phyloP scores from a whole-genome alignment of 2,797 vertebrate genomes.

The Pteropus rufus region DNA sequence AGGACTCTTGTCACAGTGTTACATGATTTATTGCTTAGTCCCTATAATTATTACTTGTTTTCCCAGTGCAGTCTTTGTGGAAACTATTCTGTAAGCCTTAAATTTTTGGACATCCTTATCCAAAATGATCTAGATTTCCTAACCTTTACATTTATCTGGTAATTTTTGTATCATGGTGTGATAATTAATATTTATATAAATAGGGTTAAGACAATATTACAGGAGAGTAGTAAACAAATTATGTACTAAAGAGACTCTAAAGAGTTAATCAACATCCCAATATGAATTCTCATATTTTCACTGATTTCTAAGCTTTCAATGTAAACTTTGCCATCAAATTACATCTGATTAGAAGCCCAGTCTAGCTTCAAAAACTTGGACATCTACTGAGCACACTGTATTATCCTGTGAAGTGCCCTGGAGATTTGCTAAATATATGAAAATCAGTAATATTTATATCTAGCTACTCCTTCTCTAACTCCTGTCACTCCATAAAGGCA shows the following conservation, averaged over 20 bases:
- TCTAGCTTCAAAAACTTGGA: neutral
- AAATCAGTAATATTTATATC: neutral
- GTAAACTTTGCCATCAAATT: neutral
- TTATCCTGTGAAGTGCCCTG: neutral
- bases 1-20: neutral
- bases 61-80: neutral
- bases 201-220: neutral
- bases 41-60: neutral
- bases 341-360: neutral
- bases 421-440: neutral
- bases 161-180: neutral
- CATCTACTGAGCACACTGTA: neutral
- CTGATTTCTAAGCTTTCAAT: neutral
- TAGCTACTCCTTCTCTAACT: neutral
- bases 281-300: neutral
- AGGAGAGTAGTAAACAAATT: neutral
- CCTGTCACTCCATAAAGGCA: neutral
- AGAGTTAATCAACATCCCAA: neutral
- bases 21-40: neutral
- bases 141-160: neutral
- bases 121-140: neutral
- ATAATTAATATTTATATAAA: neutral
- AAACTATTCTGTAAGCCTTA: neutral
- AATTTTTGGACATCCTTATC: neutral
- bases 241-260: neutral